phyloP scores from a whole-genome alignment of 2,888 invertebrate species.

The Oligia strigilis region DNA sequence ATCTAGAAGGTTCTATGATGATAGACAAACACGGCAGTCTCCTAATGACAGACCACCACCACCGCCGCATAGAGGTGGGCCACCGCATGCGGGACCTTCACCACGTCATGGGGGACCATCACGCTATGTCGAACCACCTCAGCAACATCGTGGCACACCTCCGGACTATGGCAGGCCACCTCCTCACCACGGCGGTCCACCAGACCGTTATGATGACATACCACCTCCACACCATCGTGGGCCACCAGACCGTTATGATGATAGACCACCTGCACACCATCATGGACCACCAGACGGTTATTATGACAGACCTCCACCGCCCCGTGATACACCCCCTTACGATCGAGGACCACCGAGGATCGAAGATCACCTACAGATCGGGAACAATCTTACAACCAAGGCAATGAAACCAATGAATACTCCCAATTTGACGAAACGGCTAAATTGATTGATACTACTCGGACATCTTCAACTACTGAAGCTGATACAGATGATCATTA shows the following conservation, averaged over 20 bases:
- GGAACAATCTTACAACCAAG: constrained; percentile 8
- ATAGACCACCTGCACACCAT: constrained; percentile 35
- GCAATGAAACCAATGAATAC: constrained; percentile 18
- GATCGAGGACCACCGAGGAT: constrained; percentile 22
- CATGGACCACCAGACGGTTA: constrained; percentile 26
- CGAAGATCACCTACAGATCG: constrained; percentile 18
- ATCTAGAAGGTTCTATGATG: too few relatives aligned
- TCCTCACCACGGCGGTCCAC: constrained; percentile 8
- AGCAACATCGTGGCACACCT: too few relatives aligned
- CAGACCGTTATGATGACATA: constrained; percentile 26
- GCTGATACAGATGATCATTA: constrained; percentile 29
- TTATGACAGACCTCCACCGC: constrained; percentile 28
- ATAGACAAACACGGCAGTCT: too few relatives aligned
- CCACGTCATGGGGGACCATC: too few relatives aligned
- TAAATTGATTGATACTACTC: constrained; percentile 17
- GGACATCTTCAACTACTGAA: constrained; percentile 30
- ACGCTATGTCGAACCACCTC: too few relatives aligned
- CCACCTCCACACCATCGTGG: constrained; percentile 31
- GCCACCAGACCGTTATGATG: constrained; percentile 18
- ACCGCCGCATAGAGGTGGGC: too few relatives aligned
- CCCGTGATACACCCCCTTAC: constrained; percentile 23
- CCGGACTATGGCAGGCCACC: too few relatives aligned
- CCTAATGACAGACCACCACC: too few relatives aligned
- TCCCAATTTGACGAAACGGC: constrained; percentile 11
- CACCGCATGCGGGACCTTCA: too few relatives aligned